Percentiles rank a stretch among this genome's conserved stretches.
phyloP scores from a whole-genome alignment of 1,140 invertebrate species.

The Bombus turneri region DNA sequence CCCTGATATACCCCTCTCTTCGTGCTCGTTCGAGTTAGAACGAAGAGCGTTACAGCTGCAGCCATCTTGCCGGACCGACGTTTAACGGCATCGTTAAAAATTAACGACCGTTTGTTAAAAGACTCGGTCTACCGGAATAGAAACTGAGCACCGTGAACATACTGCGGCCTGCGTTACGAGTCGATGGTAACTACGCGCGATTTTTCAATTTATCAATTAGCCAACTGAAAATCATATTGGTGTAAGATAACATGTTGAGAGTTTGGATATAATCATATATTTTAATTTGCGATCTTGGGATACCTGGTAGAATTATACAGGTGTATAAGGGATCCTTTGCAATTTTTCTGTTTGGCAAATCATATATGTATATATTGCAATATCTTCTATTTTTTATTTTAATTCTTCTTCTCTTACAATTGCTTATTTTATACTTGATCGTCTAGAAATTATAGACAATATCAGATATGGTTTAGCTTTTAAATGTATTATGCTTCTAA shows the following conservation, averaged over 20 bases:
- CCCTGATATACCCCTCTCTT: slow-evolving; percentile 10
- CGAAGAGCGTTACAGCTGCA: slow-evolving; percentile 70
- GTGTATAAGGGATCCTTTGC: no score
- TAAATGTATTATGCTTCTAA: no score
- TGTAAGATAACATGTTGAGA: background rate
- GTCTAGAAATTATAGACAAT: no score
- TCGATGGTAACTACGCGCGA: slow-evolving; percentile 35
- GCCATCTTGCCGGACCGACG: slow-evolving; percentile 72
- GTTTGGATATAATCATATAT: background rate
- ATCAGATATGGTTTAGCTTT: background rate
- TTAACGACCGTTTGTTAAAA: slow-evolving; percentile 76
- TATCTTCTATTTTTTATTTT: no score
- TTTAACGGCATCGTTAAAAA: slow-evolving; percentile 75
- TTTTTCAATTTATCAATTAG: slow-evolving; percentile 14
- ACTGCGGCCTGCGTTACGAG: slow-evolving; percentile 42
- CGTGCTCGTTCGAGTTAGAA: slow-evolving; percentile 35
- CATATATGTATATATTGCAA: no score
- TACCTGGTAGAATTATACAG: no score
- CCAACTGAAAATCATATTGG: background rate
- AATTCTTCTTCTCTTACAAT: no score
- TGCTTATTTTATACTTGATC: no score
- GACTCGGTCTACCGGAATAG: slow-evolving; percentile 71
- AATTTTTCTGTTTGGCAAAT: no score
- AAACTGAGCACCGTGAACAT: slow-evolving; percentile 56
- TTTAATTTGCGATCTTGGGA: no score